Evolutionary conservation across 1,140 invertebrate species (phyloP).

Genomic region (Chelonus insularis): DNA sequence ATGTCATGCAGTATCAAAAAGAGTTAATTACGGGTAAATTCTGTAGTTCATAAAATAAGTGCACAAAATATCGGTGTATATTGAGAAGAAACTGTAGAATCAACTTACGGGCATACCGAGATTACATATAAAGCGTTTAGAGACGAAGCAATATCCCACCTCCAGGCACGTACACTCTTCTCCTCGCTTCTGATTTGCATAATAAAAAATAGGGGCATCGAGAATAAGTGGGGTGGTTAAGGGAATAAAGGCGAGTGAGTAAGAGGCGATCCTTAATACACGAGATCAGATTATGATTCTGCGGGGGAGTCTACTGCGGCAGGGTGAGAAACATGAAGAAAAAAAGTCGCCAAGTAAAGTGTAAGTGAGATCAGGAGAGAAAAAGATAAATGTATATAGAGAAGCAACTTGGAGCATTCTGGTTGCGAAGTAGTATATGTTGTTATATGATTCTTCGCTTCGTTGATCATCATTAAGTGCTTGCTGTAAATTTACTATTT

Average conservation of each 20-base stretch:
- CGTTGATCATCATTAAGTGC: slow-evolving; percentile 38
- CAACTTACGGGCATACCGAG: slow-evolving; percentile 43
- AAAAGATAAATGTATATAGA: slow-evolving; percentile 4
- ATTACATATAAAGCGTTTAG: slow-evolving; percentile 57
- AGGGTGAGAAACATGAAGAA: slow-evolving; percentile 34
- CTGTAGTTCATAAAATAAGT: no score
- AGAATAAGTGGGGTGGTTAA: slow-evolving; percentile 26
- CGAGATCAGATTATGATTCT: slow-evolving; percentile 59
- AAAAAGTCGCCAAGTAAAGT: slow-evolving; percentile 25
- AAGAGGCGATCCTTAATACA: slow-evolving; percentile 52
- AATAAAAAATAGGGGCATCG: slow-evolving; percentile 47
- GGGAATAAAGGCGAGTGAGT: slow-evolving; percentile 19
- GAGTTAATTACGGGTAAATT: no score
- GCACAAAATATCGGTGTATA: not conserved
- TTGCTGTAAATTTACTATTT: slow-evolving; percentile 43
- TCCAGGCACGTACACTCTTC: slow-evolving; percentile 44
- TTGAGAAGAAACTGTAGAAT: slow-evolving; percentile 45
- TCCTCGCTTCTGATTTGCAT: slow-evolving; percentile 52
- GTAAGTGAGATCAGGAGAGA: slow-evolving; percentile 7
- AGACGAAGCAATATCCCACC: slow-evolving; percentile 51
- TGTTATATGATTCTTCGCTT: slow-evolving; percentile 12
- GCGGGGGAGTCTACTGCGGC: slow-evolving; percentile 45
- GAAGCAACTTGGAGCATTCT: not conserved
- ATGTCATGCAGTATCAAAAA: no score
- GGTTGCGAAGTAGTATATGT: not conserved